Conservation (phyloP, 2,888 invertebrate genomes). For the Labia minor region DNA sequence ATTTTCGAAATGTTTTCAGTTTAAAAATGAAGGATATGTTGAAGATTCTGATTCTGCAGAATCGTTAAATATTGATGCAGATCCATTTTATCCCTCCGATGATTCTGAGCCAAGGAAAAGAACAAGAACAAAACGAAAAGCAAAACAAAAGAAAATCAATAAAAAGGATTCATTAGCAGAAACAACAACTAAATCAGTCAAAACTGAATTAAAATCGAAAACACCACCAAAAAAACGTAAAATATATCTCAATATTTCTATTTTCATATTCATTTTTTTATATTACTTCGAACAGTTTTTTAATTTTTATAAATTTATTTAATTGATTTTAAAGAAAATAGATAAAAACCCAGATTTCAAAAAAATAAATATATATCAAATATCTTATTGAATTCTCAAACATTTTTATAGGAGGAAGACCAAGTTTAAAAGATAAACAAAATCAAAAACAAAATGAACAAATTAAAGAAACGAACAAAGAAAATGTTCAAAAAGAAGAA, state of each 20-base stretch:
- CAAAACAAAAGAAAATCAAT: background rate
- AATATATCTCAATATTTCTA: background rate
- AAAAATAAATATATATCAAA: no score
- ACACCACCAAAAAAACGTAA: background rate
- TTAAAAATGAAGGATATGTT: background rate
- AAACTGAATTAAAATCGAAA: background rate
- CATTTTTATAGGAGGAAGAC: background rate
- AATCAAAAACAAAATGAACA: background rate
- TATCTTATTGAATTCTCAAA: background rate
- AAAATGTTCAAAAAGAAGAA: constrained; percentile 1
- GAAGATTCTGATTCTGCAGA: background rate
- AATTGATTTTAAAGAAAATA: no score
- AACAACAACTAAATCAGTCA: constrained; percentile 13
- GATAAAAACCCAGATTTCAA: no score
- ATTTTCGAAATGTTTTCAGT: background rate
- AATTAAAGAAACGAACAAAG: background rate
- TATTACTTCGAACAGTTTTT: no score
- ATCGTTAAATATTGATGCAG: constrained; percentile 19
- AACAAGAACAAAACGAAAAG: constrained; percentile 14
- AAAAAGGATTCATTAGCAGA: background rate
- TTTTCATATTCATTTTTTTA: background rate
- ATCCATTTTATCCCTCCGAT: constrained; percentile 21
- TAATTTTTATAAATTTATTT: no score
- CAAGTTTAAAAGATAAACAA: background rate
- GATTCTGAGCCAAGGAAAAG: constrained; percentile 18